These are phyloP conservation scores for Spisula subtruncata DNA, from an alignment of 2,888 invertebrate genomes.

Conservation along the genomic window DNA sequence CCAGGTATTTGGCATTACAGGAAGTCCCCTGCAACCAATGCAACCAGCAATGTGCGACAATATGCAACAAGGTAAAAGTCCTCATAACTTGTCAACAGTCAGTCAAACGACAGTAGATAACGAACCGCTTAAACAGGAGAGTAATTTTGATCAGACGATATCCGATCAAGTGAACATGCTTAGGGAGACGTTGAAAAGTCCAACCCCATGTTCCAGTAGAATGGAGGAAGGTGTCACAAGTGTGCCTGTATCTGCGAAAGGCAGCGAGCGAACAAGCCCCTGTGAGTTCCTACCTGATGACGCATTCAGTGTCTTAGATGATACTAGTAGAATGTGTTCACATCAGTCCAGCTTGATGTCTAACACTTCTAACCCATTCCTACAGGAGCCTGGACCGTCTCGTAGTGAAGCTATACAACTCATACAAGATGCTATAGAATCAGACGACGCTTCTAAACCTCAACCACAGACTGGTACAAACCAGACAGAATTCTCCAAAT, in stretches of 20 bases:
- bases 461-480: not conserved
- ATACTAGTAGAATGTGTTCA: not conserved
- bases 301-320: not conserved
- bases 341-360: not conserved
- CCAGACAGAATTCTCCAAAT: conserved; percentile 30
- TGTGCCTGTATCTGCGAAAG: not conserved
- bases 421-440: conserved; percentile 31
- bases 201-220: conserved; percentile 38
- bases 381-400: not conserved
- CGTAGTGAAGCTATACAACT: conserved; percentile 33
- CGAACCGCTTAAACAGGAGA: conserved; percentile 34
- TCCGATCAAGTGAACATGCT: conserved; percentile 60
- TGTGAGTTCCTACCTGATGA: not conserved
- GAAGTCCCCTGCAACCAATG: conserved; percentile 28
- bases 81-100: not conserved
- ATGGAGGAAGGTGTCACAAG: not conserved
- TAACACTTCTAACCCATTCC: conserved; percentile 21
- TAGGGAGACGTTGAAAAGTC: conserved; percentile 51
- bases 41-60: not conserved
- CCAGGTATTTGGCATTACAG: conserved; percentile 36
- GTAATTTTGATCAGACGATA: conserved; percentile 63
- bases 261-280: not conserved
- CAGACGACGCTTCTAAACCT: not conserved
- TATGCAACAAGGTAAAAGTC: not conserved
- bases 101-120: not conserved